These are phyloP conservation scores for Apodemia duryi DNA, from an alignment of 2,888 invertebrate genomes.

Conservation along the genomic window DNA sequence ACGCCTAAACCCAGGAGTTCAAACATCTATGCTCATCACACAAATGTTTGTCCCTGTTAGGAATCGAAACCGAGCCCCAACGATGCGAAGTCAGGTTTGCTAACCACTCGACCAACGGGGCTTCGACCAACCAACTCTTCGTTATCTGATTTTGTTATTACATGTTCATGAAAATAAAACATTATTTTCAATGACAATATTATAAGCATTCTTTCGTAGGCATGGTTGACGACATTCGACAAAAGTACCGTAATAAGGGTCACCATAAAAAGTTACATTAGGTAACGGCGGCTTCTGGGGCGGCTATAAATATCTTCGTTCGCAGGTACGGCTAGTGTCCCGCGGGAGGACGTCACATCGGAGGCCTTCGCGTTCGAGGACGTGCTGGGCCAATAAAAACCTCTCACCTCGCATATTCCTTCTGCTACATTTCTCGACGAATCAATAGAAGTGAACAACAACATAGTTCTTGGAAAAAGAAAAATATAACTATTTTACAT, in stretches of 20 bases:
- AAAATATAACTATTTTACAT: neutral
- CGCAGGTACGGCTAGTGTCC: slow-evolving; percentile 75
- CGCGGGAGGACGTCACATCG: slow-evolving; percentile 70
- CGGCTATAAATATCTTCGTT: slow-evolving; percentile 78
- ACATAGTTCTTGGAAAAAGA: slow-evolving; percentile 41
- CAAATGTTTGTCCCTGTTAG: no score
- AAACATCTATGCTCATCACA: no score
- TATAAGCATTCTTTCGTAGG: slow-evolving; percentile 13
- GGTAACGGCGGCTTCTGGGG: slow-evolving; percentile 77
- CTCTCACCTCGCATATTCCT: slow-evolving; percentile 55
- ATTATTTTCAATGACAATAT: neutral
- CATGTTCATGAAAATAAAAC: neutral
- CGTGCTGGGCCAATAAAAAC: slow-evolving; percentile 75
- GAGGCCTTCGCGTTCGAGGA: slow-evolving; percentile 59
- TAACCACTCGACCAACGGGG: no score
- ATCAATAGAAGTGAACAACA: slow-evolving; percentile 42
- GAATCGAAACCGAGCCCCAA: no score
- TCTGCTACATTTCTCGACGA: slow-evolving; percentile 1
- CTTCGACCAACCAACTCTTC: no score
- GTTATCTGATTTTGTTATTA: no score
- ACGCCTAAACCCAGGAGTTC: no score
- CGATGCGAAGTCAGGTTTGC: no score
- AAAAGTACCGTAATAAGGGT: slow-evolving; percentile 73
- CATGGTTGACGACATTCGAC: slow-evolving; percentile 17
- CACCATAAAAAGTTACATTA: slow-evolving; percentile 78